phyloP scores from a whole-genome alignment of 2,888 invertebrate species.

The Ichneumon xanthorius region DNA sequence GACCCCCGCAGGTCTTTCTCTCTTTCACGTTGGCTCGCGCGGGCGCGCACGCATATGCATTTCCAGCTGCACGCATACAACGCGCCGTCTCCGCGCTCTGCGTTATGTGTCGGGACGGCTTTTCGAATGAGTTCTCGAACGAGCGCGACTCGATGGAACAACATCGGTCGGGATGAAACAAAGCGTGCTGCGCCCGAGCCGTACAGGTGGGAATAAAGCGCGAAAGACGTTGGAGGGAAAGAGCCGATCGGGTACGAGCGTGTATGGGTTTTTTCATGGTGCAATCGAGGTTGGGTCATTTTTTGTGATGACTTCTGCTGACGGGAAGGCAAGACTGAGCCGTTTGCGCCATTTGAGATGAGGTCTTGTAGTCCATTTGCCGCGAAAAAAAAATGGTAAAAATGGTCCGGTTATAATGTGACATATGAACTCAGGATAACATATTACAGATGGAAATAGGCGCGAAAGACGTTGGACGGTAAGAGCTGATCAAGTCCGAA shows the following conservation, averaged over 20 bases:
- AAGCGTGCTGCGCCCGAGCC: slow-evolving; percentile 8
- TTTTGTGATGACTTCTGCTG: too few species aligned
- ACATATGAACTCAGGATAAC: too few species aligned
- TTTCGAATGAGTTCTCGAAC: slow-evolving; percentile 48
- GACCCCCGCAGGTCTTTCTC: slow-evolving; percentile 83
- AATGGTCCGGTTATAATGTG: too few species aligned
- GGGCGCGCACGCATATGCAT: slow-evolving; percentile 51
- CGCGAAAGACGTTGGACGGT: too few species aligned
- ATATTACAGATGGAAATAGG: too few species aligned
- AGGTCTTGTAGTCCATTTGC: not conserved
- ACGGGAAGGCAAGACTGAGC: not conserved
- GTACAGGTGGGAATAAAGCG: not conserved
- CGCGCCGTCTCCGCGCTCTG: slow-evolving; percentile 68
- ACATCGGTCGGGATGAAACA: slow-evolving; percentile 56
- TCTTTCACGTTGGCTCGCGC: slow-evolving; percentile 66
- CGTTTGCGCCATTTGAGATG: not conserved
- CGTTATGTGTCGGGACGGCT: slow-evolving; percentile 71
- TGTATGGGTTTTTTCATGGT: not conserved
- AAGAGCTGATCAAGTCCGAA: too few species aligned
- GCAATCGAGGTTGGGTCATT: not conserved
- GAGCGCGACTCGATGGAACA: slow-evolving; percentile 62
- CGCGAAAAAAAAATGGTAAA: too few species aligned
- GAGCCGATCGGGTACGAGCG: not conserved
- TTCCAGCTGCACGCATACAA: slow-evolving; percentile 59
- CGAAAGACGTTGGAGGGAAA: not conserved